Percentiles rank a stretch among this genome's conserved stretches.
phyloP scores from a whole-genome alignment of 2,113 vertebrate genomes.

The Erinaceus europaeus region DNA sequence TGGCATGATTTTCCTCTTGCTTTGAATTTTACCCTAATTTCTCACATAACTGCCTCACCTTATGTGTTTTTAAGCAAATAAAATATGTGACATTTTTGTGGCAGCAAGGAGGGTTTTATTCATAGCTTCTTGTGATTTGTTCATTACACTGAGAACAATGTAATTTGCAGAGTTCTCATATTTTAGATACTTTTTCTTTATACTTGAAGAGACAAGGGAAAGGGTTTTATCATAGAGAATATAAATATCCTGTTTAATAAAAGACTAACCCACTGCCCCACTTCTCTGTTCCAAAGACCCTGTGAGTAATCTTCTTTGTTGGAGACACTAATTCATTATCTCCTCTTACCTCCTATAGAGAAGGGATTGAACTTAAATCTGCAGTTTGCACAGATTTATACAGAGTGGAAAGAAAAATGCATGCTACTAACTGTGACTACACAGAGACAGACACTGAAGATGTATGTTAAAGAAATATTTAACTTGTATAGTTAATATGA shows the following conservation, averaged over 20 bases:
- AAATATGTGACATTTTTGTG: neutral
- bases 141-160: neutral
- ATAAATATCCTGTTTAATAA: constrained; percentile 6
- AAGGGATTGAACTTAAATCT: constrained; percentile 25
- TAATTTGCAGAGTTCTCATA: neutral
- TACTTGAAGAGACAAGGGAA: neutral
- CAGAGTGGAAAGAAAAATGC: neutral
- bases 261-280: constrained; percentile 38
- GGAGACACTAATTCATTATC: constrained; percentile 15
- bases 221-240: neutral
- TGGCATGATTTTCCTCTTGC: constrained; percentile 4
- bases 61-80: constrained; percentile 25
- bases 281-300: neutral
- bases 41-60: neutral
- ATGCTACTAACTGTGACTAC: neutral
- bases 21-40: neutral
- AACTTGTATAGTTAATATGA: neutral
- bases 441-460: neutral
- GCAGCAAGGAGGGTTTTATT: neutral
- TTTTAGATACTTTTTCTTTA: constrained; percentile 30
- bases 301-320: constrained; percentile 56
- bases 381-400: neutral
- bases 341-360: neutral
- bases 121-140: neutral
- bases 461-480: neutral